Base-by-base conservation (phyloP, 2,113 vertebrate species). In the Telmatochromis sp. region DNA sequence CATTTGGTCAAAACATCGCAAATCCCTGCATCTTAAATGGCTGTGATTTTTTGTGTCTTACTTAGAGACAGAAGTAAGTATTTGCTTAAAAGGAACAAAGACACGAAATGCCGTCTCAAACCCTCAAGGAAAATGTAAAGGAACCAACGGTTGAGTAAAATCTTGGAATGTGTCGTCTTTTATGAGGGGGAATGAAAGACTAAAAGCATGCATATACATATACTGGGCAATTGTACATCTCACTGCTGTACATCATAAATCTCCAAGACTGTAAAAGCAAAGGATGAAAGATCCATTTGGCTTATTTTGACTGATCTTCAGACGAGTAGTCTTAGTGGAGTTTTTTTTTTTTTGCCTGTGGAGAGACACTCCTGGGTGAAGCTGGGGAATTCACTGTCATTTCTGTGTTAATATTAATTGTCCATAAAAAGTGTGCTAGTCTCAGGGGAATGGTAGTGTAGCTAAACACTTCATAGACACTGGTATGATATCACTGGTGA, bases 221-320 rank as follows among this genome's bases (percentile, higher is more conserved):
- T 90, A 93, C 86, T 93, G 92, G 89, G 93, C 91, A 94, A 91
- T 92, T 70, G 73, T 90, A 92, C 91, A 91, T 91, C 80, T 91
- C 60, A 80, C 80, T 84, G 89, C 63, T 93, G 81, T 85, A 79
- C 83, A 63, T 89, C 91, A 80, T 95, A 93, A 95, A 95, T 95
- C 90, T 93, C 40, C 1, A 10, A 65, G 79, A 63, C 79, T 60
- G 92, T 92, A 86, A 94, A 86, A 81, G 83, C 17, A 81, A 54
- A 33, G 84, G 91, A 94, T 93, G 58, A 94, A 95, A 91, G 85
- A 83, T 51, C 80, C 75, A 81, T 92, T 92, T 92, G 90, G 82
- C 85, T 94, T 91, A 93, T 94, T 96, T 89, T 90, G 91, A 95
- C 89, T 91, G 90, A 94, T 95, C 92, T 88, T 68, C 21, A 19